A percentile compares a stretch with the other conserved stretches of the same genome.
Evolutionary conservation across 2,113 vertebrate species (phyloP).

Genomic region (Thomomys bottae): DNA sequence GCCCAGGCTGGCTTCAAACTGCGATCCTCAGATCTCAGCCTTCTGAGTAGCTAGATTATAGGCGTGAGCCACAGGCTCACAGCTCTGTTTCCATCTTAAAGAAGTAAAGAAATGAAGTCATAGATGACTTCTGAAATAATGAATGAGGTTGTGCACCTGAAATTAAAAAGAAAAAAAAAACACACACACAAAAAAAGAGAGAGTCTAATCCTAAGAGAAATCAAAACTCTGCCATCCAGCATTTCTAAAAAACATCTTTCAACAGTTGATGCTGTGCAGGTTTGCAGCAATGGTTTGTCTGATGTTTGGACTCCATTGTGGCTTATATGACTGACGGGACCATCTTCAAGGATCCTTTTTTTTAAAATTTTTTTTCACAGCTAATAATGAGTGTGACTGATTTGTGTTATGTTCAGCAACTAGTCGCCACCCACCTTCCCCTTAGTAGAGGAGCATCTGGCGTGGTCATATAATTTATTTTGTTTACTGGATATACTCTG

Average conservation of each 20-base stretch:
- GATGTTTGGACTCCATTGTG: constrained; percentile 54
- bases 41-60: too few relatives aligned
- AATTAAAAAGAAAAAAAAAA: too few relatives aligned
- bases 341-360: constrained; percentile 61
- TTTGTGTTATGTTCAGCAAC: background rate
- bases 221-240: background rate
- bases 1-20: too few relatives aligned
- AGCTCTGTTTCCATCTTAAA: too few relatives aligned
- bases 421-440: background rate
- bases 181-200: background rate
- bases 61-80: too few relatives aligned
- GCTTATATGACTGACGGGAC: constrained; percentile 23
- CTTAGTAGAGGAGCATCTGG: background rate
- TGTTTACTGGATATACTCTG: background rate
- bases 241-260: constrained; percentile 16
- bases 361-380: constrained; percentile 40
- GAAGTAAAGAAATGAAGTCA: background rate
- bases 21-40: too few relatives aligned
- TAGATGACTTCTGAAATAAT: constrained; percentile 16
- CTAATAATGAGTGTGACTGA: constrained; percentile 50
- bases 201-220: background rate
- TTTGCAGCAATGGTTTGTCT: constrained; percentile 37
- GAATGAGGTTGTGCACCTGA: background rate
- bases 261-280: constrained; percentile 18
- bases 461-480: background rate